These are phyloP conservation scores for Odontocerum albicorne DNA, from an alignment of 2,888 invertebrate species.

Conservation along the genomic window DNA sequence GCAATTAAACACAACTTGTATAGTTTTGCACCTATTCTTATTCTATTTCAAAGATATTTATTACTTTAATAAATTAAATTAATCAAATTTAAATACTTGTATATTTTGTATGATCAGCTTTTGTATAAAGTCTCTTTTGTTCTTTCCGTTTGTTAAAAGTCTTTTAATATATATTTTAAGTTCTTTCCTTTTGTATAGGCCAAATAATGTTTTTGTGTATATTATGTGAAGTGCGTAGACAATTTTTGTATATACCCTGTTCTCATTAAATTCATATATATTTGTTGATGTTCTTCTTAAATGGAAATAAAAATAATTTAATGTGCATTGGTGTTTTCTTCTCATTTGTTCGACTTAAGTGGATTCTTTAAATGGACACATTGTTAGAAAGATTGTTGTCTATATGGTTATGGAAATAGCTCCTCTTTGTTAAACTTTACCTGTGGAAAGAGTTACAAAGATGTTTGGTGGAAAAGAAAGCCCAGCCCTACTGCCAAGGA, in stretches of 20 bases:
- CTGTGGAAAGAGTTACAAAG: too few relatives aligned
- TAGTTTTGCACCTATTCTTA: not conserved
- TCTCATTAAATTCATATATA: slow-evolving; percentile 37
- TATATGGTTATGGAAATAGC: too few relatives aligned
- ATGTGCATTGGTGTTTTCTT: slow-evolving; percentile 38
- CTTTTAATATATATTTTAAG: not conserved
- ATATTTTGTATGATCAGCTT: slow-evolving; percentile 5
- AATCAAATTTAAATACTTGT: not conserved
- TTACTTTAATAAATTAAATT: not conserved
- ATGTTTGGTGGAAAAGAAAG: too few relatives aligned
- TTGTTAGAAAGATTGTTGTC: too few relatives aligned
- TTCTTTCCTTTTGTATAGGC: slow-evolving; percentile 24
- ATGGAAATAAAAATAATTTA: slow-evolving; percentile 54
- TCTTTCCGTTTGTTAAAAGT: slow-evolving; percentile 1
- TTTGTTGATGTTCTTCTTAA: slow-evolving; percentile 61
- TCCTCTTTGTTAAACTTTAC: too few relatives aligned
- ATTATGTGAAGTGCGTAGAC: slow-evolving; percentile 24
- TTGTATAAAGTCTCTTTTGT: slow-evolving; percentile 4
- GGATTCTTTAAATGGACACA: too few relatives aligned
- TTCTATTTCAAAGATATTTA: not conserved
- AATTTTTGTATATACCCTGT: slow-evolving; percentile 25
- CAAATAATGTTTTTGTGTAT: slow-evolving; percentile 27
- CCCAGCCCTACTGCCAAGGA: too few relatives aligned
- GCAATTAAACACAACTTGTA: not conserved
- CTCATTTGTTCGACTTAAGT: too few relatives aligned